These are phyloP conservation scores for Caerostris darwini DNA, from an alignment of 1,140 invertebrate species.

Conservation along the genomic window DNA sequence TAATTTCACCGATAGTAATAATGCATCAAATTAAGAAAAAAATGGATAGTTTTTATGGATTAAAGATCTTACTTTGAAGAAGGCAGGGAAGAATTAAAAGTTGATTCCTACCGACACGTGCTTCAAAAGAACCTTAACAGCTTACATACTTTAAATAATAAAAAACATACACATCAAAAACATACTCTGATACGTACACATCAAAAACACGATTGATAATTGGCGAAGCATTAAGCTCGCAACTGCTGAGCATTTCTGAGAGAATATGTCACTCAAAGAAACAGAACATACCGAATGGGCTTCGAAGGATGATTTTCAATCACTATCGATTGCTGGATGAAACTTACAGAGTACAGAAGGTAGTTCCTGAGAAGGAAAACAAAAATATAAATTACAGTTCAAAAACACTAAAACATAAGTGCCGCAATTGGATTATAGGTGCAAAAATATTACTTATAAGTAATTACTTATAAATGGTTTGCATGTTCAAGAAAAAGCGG, in stretches of 20 bases:
- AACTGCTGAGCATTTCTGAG: not conserved
- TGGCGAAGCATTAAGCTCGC: not conserved
- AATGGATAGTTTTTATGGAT: too few species aligned
- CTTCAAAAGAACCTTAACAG: not conserved
- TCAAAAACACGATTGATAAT: not conserved
- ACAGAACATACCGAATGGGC: constrained; percentile 20
- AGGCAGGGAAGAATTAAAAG: too few species aligned
- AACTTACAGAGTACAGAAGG: constrained; percentile 25
- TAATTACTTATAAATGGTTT: not conserved
- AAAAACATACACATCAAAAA: not conserved
- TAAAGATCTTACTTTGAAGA: too few species aligned
- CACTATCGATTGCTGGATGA: constrained; percentile 6
- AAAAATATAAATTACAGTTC: constrained; percentile 36
- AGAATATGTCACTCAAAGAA: constrained; percentile 9
- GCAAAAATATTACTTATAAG: not conserved
- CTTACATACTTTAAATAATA: not conserved
- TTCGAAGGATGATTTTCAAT: constrained; percentile 11
- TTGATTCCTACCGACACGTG: not conserved
- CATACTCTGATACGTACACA: not conserved
- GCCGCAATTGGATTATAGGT: constrained; percentile 19
- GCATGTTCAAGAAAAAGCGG: not conserved
- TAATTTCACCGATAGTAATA: too few species aligned
- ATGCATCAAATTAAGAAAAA: too few species aligned
- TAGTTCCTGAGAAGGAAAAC: constrained; percentile 39
- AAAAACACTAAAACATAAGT: constrained; percentile 25